Conservation (phyloP, 2,797 vertebrate genomes). For the Microctenopoma lineatum region DNA sequence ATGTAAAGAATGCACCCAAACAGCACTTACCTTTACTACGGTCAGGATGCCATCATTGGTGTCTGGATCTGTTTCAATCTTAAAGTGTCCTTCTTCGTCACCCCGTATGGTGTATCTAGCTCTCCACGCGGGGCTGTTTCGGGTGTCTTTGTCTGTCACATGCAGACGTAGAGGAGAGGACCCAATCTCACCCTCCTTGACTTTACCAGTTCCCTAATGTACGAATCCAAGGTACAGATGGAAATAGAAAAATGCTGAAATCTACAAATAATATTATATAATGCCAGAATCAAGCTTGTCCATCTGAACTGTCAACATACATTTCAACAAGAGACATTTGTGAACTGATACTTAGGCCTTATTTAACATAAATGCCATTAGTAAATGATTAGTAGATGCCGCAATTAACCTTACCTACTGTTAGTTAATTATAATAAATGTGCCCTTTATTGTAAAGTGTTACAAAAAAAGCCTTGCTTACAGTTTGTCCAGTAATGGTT, state of each 20-base stretch:
- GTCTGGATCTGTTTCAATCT: constrained; percentile 71
- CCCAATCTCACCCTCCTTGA: constrained; percentile 65
- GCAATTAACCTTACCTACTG: too few species aligned
- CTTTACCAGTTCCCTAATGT: constrained; percentile 61
- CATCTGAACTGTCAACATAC: too few species aligned
- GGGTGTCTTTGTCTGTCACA: constrained; percentile 67
- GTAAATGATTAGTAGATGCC: too few species aligned
- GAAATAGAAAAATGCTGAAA: not conserved
- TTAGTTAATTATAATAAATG: too few species aligned
- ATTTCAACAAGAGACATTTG: too few species aligned
- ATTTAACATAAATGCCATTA: too few species aligned
- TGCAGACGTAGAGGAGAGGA: constrained; percentile 69
- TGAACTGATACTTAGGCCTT: too few species aligned
- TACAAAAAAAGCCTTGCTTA: constrained; percentile 26
- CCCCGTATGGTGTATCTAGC: constrained; percentile 70
- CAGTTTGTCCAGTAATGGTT: constrained; percentile 61
- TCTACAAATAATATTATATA: not conserved
- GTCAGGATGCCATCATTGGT: constrained; percentile 83
- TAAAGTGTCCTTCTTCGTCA: constrained; percentile 60
- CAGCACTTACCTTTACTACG: constrained; percentile 66
- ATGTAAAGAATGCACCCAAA: constrained; percentile 28
- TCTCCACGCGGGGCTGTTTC: constrained; percentile 66
- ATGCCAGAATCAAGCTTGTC: too few species aligned
- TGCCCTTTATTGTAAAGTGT: too few species aligned
- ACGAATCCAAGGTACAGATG: constrained; percentile 2